phyloP scores from a whole-genome alignment of 2,797 vertebrate genomes.

The Poecilia picta region DNA sequence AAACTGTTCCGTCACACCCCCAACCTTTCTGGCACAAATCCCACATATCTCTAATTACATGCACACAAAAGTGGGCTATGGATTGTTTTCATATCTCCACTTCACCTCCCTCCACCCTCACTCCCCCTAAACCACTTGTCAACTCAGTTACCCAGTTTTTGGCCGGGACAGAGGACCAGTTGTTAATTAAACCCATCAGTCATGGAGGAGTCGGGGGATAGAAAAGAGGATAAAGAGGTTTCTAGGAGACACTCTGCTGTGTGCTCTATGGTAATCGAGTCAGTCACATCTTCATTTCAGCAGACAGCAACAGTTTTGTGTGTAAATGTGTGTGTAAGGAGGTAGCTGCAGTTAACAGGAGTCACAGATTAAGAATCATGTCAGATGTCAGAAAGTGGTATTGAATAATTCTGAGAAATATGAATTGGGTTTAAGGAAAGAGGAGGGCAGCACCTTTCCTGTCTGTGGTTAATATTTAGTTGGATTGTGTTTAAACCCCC shows the following conservation, averaged over 20 bases:
- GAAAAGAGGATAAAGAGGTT: constrained; percentile 1
- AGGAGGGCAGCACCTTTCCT: background rate
- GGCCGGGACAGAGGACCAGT: constrained; percentile 42
- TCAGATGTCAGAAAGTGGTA: background rate
- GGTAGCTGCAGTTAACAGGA: constrained; percentile 46
- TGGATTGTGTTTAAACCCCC: constrained; percentile 26
- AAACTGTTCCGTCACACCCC: constrained; percentile 43
- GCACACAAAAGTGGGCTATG: constrained; percentile 73
- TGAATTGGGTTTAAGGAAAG: background rate
- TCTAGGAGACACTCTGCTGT: constrained; percentile 13
- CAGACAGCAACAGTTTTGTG: constrained; percentile 38
- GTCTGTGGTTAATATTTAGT: constrained; percentile 6
- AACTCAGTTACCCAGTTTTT: constrained; percentile 59
- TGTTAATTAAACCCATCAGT: constrained; percentile 77
- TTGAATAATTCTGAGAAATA: background rate
- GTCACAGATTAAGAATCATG: constrained; percentile 50
- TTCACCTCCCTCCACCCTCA: background rate
- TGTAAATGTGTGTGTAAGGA: constrained; percentile 10
- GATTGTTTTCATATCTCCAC: constrained; percentile 62
- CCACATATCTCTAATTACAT: constrained; percentile 67
- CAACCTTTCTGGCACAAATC: constrained; percentile 9
- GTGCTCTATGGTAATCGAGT: constrained; percentile 50
- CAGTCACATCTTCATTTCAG: constrained; percentile 60
- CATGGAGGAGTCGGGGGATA: constrained; percentile 26
- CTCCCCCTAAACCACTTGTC: constrained; percentile 9